Percentiles rank a stretch among this genome's conserved stretches.
These are phyloP conservation scores for Trinectes maculatus DNA, from an alignment of 2,113 vertebrate genomes.

Conservation along the genomic window DNA sequence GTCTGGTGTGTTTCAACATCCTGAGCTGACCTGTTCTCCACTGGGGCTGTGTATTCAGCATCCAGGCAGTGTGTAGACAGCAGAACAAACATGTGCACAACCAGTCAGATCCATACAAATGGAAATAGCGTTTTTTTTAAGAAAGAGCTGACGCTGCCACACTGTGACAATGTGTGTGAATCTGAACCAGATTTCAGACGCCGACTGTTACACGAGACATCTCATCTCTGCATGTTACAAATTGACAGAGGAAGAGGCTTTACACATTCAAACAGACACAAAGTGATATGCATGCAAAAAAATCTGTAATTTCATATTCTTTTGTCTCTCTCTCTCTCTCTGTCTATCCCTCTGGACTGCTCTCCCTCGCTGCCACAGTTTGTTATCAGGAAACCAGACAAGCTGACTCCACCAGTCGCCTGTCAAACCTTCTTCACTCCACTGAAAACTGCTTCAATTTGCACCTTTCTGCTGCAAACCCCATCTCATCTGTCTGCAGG, in stretches of 20 bases:
- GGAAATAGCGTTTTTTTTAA: constrained; percentile 18
- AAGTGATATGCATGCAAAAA: neutral
- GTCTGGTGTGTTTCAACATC: constrained; percentile 48
- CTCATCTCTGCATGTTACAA: constrained; percentile 15
- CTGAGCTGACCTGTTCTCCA: constrained; percentile 22
- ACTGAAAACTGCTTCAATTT: constrained; percentile 40
- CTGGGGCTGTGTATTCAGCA: constrained; percentile 25
- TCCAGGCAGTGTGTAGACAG: constrained; percentile 11
- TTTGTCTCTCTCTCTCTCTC: neutral
- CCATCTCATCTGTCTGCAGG: neutral
- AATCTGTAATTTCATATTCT: constrained; percentile 6
- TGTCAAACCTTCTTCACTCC: constrained; percentile 32
- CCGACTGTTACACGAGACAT: constrained; percentile 1
- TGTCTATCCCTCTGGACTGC: neutral
- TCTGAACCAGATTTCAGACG: constrained; percentile 61
- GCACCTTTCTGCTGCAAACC: constrained; percentile 32
- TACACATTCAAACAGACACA: constrained; percentile 9
- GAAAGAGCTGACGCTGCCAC: constrained; percentile 7
- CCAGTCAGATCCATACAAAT: neutral
- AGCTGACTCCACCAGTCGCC: constrained; percentile 3
- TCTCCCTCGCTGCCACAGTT: neutral
- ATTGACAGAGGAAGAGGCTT: constrained; percentile 7
- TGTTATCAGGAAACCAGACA: constrained; percentile 28
- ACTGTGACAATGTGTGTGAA: constrained; percentile 37
- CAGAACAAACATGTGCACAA: neutral